phyloP scores from a whole-genome alignment of 2,113 vertebrate genomes.

The Nibea coibor region DNA sequence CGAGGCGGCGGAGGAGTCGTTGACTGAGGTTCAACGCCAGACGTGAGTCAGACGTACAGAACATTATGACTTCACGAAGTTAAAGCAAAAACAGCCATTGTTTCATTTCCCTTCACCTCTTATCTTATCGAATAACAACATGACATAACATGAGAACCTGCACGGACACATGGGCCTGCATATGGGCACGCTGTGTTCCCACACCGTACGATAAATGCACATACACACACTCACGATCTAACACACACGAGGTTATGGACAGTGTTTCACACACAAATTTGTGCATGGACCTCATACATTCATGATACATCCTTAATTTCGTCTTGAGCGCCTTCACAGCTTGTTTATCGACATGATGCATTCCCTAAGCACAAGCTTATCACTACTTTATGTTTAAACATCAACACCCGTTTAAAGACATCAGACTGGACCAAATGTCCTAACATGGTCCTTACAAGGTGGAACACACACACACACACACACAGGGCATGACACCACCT shows the following conservation, averaged over 20 bases:
- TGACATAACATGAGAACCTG: background rate
- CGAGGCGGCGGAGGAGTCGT: conserved; percentile 2
- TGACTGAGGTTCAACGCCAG: conserved; percentile 34
- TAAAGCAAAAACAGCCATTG: conserved; percentile 48
- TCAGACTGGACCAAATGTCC: background rate
- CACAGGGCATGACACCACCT: background rate
- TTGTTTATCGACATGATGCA: background rate
- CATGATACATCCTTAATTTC: no score
- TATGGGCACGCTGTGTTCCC: background rate
- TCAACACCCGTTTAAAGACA: background rate
- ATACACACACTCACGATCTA: background rate
- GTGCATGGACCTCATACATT: background rate
- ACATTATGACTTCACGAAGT: conserved; percentile 35
- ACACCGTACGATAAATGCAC: background rate
- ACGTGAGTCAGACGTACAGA: conserved; percentile 39
- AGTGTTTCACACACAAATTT: background rate
- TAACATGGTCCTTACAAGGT: background rate
- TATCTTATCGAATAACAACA: conserved; percentile 42
- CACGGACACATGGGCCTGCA: background rate
- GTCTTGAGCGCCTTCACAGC: no score
- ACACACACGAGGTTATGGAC: background rate
- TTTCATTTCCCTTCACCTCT: conserved; percentile 53
- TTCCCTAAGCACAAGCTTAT: no score
- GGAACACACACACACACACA: background rate
- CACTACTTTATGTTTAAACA: background rate